phyloP scores from a whole-genome alignment of 2,888 invertebrate genomes.

The Lithophane semibrunnea region DNA sequence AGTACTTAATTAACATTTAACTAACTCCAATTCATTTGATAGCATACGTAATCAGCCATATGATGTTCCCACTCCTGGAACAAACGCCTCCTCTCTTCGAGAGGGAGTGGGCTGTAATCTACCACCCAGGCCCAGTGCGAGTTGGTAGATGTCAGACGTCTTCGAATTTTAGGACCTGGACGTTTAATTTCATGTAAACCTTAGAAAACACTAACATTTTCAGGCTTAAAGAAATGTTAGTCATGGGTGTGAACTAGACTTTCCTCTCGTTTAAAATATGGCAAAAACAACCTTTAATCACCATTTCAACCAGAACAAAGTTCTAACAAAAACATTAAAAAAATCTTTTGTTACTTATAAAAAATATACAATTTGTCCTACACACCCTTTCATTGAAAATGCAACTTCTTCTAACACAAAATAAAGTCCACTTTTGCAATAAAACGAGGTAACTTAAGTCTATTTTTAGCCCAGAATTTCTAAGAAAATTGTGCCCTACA shows the following conservation, averaged over 20 bases:
- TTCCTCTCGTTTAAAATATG: conserved; percentile 5
- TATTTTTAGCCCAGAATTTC: conserved; percentile 63
- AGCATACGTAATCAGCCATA: too few species aligned
- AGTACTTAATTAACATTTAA: neutral
- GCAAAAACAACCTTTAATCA: conserved; percentile 11
- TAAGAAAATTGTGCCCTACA: conserved; percentile 61
- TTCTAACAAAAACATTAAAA: conserved; percentile 18
- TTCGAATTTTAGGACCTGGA: too few species aligned
- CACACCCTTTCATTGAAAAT: conserved; percentile 16
- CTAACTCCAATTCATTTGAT: neutral
- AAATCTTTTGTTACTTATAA: conserved; percentile 31
- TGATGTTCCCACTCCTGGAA: too few species aligned
- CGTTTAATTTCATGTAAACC: neutral
- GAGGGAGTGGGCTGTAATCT: too few species aligned
- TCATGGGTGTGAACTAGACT: neutral
- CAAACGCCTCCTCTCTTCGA: too few species aligned
- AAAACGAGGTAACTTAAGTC: conserved; percentile 19
- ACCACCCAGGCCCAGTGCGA: too few species aligned
- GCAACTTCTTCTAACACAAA: neutral
- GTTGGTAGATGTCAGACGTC: too few species aligned
- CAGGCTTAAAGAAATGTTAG: neutral
- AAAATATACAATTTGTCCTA: conserved; percentile 15
- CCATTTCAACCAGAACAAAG: conserved; percentile 23
- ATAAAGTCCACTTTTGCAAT: conserved; percentile 22
- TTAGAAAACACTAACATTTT: neutral